These are phyloP conservation scores for Phortica okadai DNA, from an alignment of 2,888 invertebrate genomes.

Conservation along the genomic window DNA sequence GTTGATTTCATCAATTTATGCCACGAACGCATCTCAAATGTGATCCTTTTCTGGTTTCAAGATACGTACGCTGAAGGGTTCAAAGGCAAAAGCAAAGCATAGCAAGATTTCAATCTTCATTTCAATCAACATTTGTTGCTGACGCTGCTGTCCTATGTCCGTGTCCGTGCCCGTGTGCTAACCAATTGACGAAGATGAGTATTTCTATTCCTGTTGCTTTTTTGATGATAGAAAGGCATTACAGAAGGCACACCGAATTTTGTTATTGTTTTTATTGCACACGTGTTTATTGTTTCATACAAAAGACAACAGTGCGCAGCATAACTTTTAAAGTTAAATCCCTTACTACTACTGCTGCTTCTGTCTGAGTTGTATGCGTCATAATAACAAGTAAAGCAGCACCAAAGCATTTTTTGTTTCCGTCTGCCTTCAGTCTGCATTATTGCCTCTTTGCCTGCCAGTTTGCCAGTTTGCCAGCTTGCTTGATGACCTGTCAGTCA, in stretches of 20 bases:
- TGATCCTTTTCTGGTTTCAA: constrained; percentile 1
- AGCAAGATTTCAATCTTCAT: constrained; percentile 29
- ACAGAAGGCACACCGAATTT: not conserved
- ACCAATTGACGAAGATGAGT: not conserved
- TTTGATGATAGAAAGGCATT: not conserved
- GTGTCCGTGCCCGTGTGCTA: not conserved
- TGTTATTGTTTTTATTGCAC: constrained; percentile 22
- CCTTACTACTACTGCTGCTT: not conserved
- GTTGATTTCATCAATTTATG: constrained; percentile 52
- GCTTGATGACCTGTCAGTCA: not conserved
- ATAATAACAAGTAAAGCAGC: not conserved
- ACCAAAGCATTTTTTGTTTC: not conserved
- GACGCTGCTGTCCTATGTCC: constrained; percentile 7
- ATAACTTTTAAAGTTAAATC: constrained; percentile 6
- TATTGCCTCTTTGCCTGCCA: not conserved
- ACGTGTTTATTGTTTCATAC: constrained; percentile 35
- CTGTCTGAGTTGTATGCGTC: not conserved
- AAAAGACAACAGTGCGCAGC: constrained; percentile 10
- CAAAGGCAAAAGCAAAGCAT: constrained; percentile 1
- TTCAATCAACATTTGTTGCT: constrained; percentile 38
- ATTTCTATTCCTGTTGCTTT: constrained; percentile 1
- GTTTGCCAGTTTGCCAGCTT: not conserved
- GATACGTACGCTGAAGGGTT: not conserved
- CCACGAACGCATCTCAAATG: constrained; percentile 29
- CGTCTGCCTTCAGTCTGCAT: not conserved